Conservation (phyloP, 2,888 invertebrate species). For the Panzeria rudis region DNA sequence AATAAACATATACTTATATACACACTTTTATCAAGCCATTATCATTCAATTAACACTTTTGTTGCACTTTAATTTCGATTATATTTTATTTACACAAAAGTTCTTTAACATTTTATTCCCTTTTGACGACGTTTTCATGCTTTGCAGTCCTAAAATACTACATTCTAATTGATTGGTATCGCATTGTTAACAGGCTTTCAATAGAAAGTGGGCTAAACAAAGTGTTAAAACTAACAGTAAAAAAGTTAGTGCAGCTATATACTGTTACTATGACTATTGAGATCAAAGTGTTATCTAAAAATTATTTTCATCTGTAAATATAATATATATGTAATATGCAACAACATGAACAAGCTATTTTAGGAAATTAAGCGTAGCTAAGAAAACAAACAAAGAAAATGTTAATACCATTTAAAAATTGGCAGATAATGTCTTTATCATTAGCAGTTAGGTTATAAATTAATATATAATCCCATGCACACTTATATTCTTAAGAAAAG, state of each 20-base stretch:
- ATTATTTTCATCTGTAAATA: neutral
- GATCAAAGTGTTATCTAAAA: neutral
- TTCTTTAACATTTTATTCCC: neutral
- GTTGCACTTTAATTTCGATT: neutral
- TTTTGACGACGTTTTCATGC: conserved; percentile 29
- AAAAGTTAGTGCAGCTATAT: neutral
- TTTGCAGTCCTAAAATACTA: conserved; percentile 7
- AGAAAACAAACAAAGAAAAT: neutral
- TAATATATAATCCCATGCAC: no score
- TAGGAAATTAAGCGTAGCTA: neutral
- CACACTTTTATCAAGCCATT: neutral
- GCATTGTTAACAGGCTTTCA: conserved; percentile 12
- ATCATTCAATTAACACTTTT: conserved; percentile 45
- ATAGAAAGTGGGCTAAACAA: conserved; percentile 62
- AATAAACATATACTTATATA: neutral
- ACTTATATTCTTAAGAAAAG: no score
- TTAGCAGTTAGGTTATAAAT: no score
- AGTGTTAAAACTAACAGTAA: conserved; percentile 38
- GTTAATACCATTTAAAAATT: no score
- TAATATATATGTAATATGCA: no score
- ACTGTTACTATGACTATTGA: neutral
- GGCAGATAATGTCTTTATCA: no score
- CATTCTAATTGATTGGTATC: conserved; percentile 30
- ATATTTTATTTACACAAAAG: neutral
- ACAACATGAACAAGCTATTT: no score